Evolutionary conservation across 2,113 vertebrate genomes (phyloP), one percentile per base, ranked within the genome.

Genomic region (Murina feae): DNA sequence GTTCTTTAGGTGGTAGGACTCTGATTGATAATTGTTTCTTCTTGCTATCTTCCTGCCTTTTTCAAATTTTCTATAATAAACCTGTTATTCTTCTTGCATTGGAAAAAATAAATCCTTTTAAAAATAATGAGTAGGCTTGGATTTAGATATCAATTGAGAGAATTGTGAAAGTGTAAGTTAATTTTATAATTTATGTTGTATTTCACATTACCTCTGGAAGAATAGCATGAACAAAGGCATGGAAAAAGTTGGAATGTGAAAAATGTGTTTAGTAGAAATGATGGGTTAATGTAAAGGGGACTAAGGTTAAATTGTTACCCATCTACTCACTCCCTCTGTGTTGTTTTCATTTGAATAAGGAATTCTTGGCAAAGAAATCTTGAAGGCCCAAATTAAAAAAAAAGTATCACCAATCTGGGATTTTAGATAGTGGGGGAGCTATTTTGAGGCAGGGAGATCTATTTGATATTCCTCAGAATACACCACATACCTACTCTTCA

Each of bases 21-120:
- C 18, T 93, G 93, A 32, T 90, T 69, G 71, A 84, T 89, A 72
- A 37, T 97, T 95, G 95, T 95, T 96, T 82, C 92, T 96, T 85
- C 58, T 94, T 93, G 76, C 90, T 97, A 37, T 94, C 84, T 96
- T 96, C 80, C 69, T 96, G 47, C 89, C 80, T 91, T 91, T 93
- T 96, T 93, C 95, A 96, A 91, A 81, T 96, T 96, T 97, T 97
- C 97, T 96, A 81, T 87, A 78, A 87, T 89, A 96, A 94, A 95
- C 25, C 42, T 89, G 72, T 92, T 91, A 76, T 91, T 94, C 66
- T 81, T 83, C 58, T 88, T 95, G 63, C 4, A 32, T 93, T 94
- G 53, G 51, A 90, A 96, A 95, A 92, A 97, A 97, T 97, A 96
- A 97, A 97, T 86, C 32, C 14, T 93, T 96, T 96, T 9, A 35